Percentiles rank a stretch among this genome's conserved stretches.
Conservation (phyloP, 2,113 vertebrate genomes). For the Apaloderma vittatum region DNA sequence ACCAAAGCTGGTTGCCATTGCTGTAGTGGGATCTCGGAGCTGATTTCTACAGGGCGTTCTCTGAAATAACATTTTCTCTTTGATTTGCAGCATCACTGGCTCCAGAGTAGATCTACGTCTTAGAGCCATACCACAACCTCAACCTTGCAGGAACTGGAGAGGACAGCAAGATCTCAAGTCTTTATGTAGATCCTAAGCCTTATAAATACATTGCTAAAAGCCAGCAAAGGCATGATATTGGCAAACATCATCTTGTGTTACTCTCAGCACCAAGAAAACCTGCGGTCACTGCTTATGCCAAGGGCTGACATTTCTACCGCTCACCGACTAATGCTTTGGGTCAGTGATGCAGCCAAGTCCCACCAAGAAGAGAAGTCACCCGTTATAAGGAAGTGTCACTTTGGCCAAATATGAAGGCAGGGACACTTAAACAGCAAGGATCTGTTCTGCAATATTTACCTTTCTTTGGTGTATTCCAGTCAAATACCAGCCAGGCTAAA, state of each 20-base stretch:
- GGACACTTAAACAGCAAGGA: neutral
- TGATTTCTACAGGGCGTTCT: neutral
- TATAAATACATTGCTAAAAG: neutral
- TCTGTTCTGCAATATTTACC: conserved; percentile 70
- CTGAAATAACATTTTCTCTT: neutral
- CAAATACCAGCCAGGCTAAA: conserved; percentile 92
- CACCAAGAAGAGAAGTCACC: neutral
- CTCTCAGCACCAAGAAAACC: neutral
- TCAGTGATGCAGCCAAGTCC: neutral
- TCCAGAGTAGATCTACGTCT: neutral
- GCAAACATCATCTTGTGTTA: neutral
- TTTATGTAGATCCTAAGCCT: neutral
- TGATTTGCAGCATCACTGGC: neutral
- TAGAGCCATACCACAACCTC: neutral
- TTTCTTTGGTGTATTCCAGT: conserved; percentile 98
- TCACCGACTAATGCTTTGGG: neutral
- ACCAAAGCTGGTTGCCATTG: neutral
- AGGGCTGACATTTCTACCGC: neutral
- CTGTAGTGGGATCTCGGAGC: neutral
- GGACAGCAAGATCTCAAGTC: neutral
- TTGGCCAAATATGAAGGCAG: neutral
- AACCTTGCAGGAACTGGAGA: neutral
- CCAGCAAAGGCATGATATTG: neutral
- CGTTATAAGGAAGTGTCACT: neutral
- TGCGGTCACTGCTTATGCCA: accelerated